phyloP scores from a whole-genome alignment of 2,113 vertebrate species.

The Montifringilla adamsi region DNA sequence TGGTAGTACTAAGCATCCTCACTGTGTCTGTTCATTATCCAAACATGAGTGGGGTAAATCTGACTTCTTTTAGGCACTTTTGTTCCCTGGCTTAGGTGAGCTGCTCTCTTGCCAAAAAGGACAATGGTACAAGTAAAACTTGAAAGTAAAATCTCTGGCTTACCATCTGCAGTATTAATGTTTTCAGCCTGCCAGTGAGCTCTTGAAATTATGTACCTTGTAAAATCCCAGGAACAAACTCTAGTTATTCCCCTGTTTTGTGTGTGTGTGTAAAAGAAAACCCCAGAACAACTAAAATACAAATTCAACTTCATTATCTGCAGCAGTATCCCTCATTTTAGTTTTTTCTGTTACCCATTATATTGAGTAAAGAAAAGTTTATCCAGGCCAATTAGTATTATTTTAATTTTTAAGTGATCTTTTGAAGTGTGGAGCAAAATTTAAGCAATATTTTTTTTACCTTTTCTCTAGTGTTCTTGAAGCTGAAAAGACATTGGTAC shows the following conservation, averaged over 20 bases:
- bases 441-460: neutral
- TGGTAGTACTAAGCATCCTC: neutral
- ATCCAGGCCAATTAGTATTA: neutral
- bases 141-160: neutral
- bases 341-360: neutral
- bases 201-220: neutral
- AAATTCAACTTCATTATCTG: neutral
- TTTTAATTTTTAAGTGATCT: neutral
- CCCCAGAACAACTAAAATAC: neutral
- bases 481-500: conserved; percentile 86
- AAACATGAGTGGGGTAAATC: neutral
- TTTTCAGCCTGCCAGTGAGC: neutral
- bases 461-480: conserved; percentile 77
- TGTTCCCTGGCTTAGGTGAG: neutral
- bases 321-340: neutral
- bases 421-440: neutral
- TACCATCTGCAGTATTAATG: neutral
- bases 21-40: neutral
- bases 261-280: neutral
- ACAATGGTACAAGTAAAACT: neutral
- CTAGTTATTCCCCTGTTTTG: neutral
- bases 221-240: neutral
- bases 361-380: neutral
- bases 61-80: neutral
- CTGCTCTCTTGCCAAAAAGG: neutral